Percentiles rank a stretch among this genome's conserved stretches.
Conservation (phyloP, 2,797 vertebrate genomes). For the Hyperoplus immaculatus region DNA sequence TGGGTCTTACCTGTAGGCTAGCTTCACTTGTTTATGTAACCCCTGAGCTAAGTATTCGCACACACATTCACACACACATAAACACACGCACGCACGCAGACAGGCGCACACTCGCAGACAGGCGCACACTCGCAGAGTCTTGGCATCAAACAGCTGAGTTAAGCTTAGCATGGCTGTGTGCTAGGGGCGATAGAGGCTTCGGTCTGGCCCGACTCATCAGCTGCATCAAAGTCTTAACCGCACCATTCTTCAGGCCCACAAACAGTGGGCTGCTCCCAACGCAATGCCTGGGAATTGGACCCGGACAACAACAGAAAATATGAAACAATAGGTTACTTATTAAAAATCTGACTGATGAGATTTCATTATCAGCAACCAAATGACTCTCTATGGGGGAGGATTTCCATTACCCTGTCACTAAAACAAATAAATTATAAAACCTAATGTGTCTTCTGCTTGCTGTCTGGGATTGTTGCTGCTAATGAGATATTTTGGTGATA, state of each 20-base stretch:
- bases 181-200: conserved; percentile 73
- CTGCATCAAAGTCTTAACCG: conserved; percentile 69
- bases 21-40: conserved; percentile 81
- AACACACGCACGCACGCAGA: conserved; percentile 22
- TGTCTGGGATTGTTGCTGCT: conserved; percentile 20
- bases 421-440: conserved; percentile 37
- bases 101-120: conserved; percentile 44
- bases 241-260: conserved; percentile 66
- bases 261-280: conserved; percentile 70
- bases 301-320: conserved; percentile 50
- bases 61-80: conserved; percentile 30
- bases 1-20: conserved; percentile 82
- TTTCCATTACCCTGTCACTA: conserved; percentile 27
- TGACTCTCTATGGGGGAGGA: conserved; percentile 37
- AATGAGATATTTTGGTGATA: conserved; percentile 50
- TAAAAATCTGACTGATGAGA: conserved; percentile 58
- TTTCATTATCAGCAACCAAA: conserved; percentile 55
- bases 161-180: conserved; percentile 73
- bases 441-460: conserved; percentile 17
- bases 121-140: conserved; percentile 53
- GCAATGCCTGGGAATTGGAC: conserved; percentile 59
- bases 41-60: conserved; percentile 72
- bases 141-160: conserved; percentile 81
- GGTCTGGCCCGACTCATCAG: conserved; percentile 72
- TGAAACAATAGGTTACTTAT: conserved; percentile 65